phyloP scores from a whole-genome alignment of 2,113 vertebrate genomes.

The Microtus montanus region DNA sequence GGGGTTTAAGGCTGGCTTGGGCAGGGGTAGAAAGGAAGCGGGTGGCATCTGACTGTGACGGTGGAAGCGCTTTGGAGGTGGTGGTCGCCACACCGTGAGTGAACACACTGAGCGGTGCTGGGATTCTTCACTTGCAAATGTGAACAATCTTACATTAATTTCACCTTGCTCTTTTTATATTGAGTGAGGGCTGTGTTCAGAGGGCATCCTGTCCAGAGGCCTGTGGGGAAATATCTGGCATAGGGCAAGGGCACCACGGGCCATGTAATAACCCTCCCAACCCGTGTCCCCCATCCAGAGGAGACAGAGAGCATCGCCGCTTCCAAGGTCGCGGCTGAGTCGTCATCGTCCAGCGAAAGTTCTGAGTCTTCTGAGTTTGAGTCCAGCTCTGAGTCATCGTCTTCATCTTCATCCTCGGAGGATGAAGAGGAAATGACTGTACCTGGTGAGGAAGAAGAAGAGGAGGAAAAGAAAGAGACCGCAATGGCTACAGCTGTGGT shows the following conservation, averaged over 20 bases:
- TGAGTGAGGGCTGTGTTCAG: background rate
- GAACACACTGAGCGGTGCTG: rapidly evolving
- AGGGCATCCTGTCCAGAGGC: rapidly evolving
- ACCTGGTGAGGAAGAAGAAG: conserved; percentile 72
- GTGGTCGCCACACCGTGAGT: rapidly evolving
- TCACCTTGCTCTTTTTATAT: background rate
- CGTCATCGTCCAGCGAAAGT: conserved; percentile 86
- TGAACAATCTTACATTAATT: background rate
- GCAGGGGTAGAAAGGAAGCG: rapidly evolving
- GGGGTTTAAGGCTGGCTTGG: too few species aligned
- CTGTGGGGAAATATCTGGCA: rapidly evolving
- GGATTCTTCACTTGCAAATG: background rate
- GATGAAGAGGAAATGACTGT: conserved; percentile 80
- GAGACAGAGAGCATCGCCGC: conserved; percentile 87
- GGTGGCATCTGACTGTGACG: background rate
- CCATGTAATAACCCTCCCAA: background rate
- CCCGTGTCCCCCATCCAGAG: conserved; percentile 72
- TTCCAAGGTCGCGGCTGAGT: conserved; percentile 88
- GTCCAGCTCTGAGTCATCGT: conserved; percentile 90
- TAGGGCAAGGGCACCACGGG: rapidly evolving
- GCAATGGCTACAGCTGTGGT: conserved; percentile 42
- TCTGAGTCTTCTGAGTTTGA: conserved; percentile 93
- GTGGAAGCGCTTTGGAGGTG: background rate
- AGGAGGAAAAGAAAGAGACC: conserved; percentile 63
- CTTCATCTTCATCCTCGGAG: conserved; percentile 79